Percentiles rank a stretch among this genome's conserved stretches.
Conservation (phyloP, 2,888 invertebrate genomes). For the Thymelicus acteon region DNA sequence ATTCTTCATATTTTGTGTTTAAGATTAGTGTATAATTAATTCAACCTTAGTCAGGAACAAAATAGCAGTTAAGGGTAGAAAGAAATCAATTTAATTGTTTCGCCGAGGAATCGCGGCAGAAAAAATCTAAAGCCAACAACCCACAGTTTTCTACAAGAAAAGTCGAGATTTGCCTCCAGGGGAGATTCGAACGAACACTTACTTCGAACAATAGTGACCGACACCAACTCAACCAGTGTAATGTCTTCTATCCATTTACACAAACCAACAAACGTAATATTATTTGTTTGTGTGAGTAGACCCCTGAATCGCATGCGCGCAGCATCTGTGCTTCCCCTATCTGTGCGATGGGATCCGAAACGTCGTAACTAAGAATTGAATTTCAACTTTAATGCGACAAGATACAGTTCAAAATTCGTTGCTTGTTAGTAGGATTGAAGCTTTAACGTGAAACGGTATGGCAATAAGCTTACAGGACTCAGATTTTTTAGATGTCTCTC, state of each 20-base stretch:
- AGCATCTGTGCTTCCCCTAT: conserved; percentile 80
- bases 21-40: too few relatives aligned
- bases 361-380: conserved; percentile 40
- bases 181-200: conserved; percentile 51
- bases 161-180: conserved; percentile 46
- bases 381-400: conserved; percentile 34
- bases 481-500: conserved; percentile 79
- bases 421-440: conserved; percentile 44
- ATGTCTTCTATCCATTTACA: conserved; percentile 52
- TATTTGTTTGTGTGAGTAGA: conserved; percentile 51
- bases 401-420: conserved; percentile 45
- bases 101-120: conserved; percentile 13
- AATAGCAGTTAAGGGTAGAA: background rate
- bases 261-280: conserved; percentile 45
- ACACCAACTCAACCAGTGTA: conserved; percentile 69
- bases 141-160: conserved; percentile 43
- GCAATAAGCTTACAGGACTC: conserved; percentile 79
- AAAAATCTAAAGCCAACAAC: conserved; percentile 32
- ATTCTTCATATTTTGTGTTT: too few relatives aligned
- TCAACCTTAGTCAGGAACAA: too few relatives aligned
- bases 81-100: conserved; percentile 1
- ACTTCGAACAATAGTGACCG: conserved; percentile 75
- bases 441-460: conserved; percentile 66
- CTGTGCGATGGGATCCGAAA: conserved; percentile 50
- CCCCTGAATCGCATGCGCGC: conserved; percentile 76